phyloP scores from a whole-genome alignment of 2,797 vertebrate genomes.

The Holocentrus rufus region DNA sequence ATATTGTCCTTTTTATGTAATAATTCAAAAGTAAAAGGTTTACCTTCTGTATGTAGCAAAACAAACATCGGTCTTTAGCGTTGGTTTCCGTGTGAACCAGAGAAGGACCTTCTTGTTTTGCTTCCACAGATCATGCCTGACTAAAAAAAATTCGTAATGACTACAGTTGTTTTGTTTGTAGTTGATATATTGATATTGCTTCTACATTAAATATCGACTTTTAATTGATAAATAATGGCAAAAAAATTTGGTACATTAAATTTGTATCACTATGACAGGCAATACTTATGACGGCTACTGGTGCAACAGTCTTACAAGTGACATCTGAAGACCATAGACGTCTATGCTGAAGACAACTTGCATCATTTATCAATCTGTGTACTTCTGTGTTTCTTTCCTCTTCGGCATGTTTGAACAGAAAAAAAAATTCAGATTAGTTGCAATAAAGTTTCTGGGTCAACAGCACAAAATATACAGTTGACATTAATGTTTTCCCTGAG shows the following conservation, averaged over 20 bases:
- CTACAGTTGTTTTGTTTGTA: accelerated
- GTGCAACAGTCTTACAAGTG: not conserved
- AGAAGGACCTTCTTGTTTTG: slow-evolving; percentile 61
- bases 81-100: slow-evolving; percentile 67
- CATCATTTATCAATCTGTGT: too few relatives aligned
- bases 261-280: slow-evolving; percentile 2
- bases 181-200: accelerated
- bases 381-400: too few relatives aligned
- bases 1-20: accelerated
- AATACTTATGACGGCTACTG: not conserved
- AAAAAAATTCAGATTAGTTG: too few relatives aligned
- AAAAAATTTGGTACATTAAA: not conserved
- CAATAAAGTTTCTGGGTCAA: too few relatives aligned
- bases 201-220: accelerated
- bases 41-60: slow-evolving; percentile 77
- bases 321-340: too few relatives aligned
- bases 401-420: too few relatives aligned
- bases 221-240: too few relatives aligned
- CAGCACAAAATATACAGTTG: too few relatives aligned
- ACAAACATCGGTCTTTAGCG: slow-evolving; percentile 77
- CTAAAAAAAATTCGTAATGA: not conserved
- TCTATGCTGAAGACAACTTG: too few relatives aligned
- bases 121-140: slow-evolving; percentile 45
- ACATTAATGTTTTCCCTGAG: too few relatives aligned
- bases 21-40: slow-evolving; percentile 23